Base-by-base conservation (phyloP, 2,797 vertebrate genomes). In the Astyanax mexicanus region DNA sequence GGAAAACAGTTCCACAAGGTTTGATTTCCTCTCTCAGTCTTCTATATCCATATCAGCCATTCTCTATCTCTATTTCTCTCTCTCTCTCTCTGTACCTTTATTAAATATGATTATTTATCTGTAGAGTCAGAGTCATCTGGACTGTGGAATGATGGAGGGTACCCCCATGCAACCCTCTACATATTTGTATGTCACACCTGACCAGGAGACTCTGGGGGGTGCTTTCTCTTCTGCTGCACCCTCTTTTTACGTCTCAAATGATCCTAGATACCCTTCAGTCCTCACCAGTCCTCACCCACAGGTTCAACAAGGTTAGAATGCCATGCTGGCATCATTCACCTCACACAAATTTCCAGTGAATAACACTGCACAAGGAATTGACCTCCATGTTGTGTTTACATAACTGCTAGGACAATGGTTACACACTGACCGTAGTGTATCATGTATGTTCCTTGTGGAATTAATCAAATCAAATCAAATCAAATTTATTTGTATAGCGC, bases 231-330 rank as follows among this genome's bases (percentile, higher is more conserved):
- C 5, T 0, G 35, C 45, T 23, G 88, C n/a, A n/a, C n/a, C n/a
- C n/a, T 95, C 72, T 87, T 96, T 78, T 90, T 96, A 79, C 84
- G n/a, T n/a, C n/a, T n/a, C 95, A 64, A 94, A 96, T 19, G 81
- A 80, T 9, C 92, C 92, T 0, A 81, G 85, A 13, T 89, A 94
- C 47, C 66, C 92, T 3, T 93, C 94, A 0, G 85, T 96, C 68
- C 84, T 96, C 83, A 88, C 93, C 0, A 82, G 95, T 96, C 45
- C 42, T 13, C 51, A 37, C 12, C 1, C 51, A 1, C n/a, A n/a
- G n/a, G 17, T 3, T 5, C 4, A 13, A 0, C 25, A 25, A 17
- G 11, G n/a, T 32, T 37, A 35, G 27, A 15, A 32, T 44, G 25
- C 5, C 60, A 29, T 35, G n/a, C n/a, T n/a, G n/a, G n/a, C n/a